Base-by-base conservation (phyloP, 2,113 vertebrate species). In the Jaculus jaculus region DNA sequence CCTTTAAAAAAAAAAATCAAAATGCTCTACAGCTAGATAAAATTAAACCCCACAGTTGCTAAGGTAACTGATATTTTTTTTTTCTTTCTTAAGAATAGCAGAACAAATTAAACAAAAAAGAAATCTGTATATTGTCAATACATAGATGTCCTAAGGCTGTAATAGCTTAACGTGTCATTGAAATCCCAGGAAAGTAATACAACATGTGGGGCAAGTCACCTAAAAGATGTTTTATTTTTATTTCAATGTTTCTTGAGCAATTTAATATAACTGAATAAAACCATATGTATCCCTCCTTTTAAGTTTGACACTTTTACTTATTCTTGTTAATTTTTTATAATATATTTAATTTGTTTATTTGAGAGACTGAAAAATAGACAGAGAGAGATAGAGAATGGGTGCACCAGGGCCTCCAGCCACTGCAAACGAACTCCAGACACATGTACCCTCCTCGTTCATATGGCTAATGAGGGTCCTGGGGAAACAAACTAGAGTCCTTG, bases 71-170 rank as follows among this genome's bases (percentile, higher is more conserved):
- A 89, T 84, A 96, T 96, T 94, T 96, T 97, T 61, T 83, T 89
- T 97, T 66, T 78, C 87, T 20, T 97, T 79, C 63, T 90, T 84
- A 89, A 97, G 89, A 98, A 97, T 96, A 97, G 97, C 95, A 93
- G 97, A 98, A 97, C 96, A 98, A 98, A 98, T 98, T 98, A 98
- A 94, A 96, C 97, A 95, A 97, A 96, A 94, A 96, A 97, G 97
- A 98, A 95, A 96, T 97, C 95, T 96, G 95, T 97, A 98, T 97
- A 98, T 97, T 97, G 94, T 97, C 77, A 94, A 93, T 97, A 97
- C 0, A 17, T 58, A 83, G 71, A 92, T 97, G 93, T 94, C 88
- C 89, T 96, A 63, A 79, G 90, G 90, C 95, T 96, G 61, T 68
- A 84, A 72, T 37, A 93, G 47, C 93, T 95, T 97, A 97, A 93